These are phyloP conservation scores for Lepus timidus DNA, from an alignment of 2,113 vertebrate species.

Conservation along the genomic window DNA sequence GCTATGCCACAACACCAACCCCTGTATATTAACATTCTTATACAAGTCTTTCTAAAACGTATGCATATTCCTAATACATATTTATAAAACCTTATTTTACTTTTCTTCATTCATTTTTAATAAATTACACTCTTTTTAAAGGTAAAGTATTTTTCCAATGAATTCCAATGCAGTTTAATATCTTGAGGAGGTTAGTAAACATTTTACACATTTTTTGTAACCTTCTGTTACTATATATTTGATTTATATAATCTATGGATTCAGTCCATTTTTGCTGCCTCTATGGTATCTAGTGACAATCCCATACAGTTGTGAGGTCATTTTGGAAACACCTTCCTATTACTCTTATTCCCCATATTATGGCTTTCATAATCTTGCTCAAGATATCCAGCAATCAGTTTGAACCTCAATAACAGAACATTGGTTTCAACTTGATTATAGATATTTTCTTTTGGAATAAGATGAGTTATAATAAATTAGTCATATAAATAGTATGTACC, in stretches of 20 bases:
- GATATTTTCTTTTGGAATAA: background rate
- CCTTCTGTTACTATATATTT: background rate
- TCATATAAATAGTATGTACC: background rate
- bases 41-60: background rate
- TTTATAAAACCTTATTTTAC: background rate
- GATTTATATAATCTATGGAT: background rate
- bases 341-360: background rate
- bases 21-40: background rate
- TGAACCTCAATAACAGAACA: background rate
- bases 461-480: background rate
- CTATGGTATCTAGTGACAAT: background rate
- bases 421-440: background rate
- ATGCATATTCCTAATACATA: background rate
- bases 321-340: background rate
- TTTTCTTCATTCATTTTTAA: constrained; percentile 17
- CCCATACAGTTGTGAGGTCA: background rate
- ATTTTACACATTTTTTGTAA: background rate
- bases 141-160: background rate
- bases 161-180: background rate
- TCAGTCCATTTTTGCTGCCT: background rate
- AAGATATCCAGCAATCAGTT: background rate
- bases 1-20: too few relatives aligned
- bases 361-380: background rate
- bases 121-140: background rate
- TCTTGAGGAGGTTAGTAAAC: background rate